Percentiles rank a stretch among this genome's conserved stretches.
Evolutionary conservation across 2,888 invertebrate species (phyloP).

Genomic region (Urechis unicinctus): DNA sequence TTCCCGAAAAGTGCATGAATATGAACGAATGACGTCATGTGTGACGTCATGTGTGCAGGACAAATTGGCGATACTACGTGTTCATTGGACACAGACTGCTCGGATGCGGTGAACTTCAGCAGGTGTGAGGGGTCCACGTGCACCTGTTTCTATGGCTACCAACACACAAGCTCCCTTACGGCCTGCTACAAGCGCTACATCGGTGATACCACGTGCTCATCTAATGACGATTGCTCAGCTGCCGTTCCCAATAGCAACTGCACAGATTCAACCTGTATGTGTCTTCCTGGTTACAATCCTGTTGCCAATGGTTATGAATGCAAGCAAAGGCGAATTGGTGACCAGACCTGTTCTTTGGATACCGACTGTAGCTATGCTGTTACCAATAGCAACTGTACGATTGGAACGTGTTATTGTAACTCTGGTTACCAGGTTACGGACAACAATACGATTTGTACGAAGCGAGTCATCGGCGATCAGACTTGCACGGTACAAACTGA

Average conservation of each 20-base stretch:
- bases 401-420: constrained; percentile 3
- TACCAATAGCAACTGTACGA: constrained; percentile 1
- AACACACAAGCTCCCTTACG: neutral
- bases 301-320: neutral
- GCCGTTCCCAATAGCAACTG: constrained; percentile 5
- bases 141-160: constrained; percentile 5
- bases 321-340: neutral
- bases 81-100: constrained; percentile 15
- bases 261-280: constrained; percentile 1
- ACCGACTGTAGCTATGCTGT: constrained; percentile 4
- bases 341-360: neutral
- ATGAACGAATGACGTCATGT: neutral
- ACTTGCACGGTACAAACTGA: constrained; percentile 2
- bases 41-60: neutral
- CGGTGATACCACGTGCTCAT: constrained; percentile 9
- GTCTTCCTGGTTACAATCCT: constrained; percentile 4
- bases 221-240: constrained; percentile 14
- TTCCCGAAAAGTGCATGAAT: too few relatives aligned
- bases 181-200: constrained; percentile 5
- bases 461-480: constrained; percentile 6
- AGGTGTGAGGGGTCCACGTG: constrained; percentile 1
- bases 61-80: constrained; percentile 15
- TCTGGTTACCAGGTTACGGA: constrained; percentile 6
- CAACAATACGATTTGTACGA: constrained; percentile 12
- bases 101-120: constrained; percentile 8